Evolutionary conservation across 2,888 invertebrate genomes (phyloP), one percentile per base, ranked within the genome.

Genomic region (Orchestes rusci): DNA sequence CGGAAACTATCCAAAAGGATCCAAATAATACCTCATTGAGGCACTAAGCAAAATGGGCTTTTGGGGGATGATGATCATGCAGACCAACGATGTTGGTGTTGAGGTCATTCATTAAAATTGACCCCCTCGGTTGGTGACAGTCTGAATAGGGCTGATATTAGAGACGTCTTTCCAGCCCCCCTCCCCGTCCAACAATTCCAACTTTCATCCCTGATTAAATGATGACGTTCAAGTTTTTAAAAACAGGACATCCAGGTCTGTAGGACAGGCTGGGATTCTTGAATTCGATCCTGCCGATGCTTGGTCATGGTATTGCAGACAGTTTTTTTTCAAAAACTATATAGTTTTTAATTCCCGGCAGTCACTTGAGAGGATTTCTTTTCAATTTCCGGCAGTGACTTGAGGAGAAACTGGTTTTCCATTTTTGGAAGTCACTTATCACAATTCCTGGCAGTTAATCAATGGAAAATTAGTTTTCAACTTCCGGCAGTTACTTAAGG

Each of bases 21-120:
- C 91, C 60, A 92, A 72, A 67, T 92, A 93, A 62, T 83, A 80
- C 5, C 92, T 75, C 31, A 93, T 66, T 10, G 84, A 80, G 5
- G 86, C 86, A 0, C 85, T 84, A 65, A 93, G 92, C 15, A 93
- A 67, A 16, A 90, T 81, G 0, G 92, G 91, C 59, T 91, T 90
- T 71, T 94, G 94, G 0, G 94, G 94, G 60, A 95, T 94, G 48
- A 94, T 93, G 0, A 58, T 87, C 84, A 64, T 82, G 76, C 3
- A 92, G 71, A 1, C 85, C 85, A 23, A 92, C 74, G 8, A 70
- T 69, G 31, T 74, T 75, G 0, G 79, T 83, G 46, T 84, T 76
- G 0, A 90, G 62, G 7, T 75, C 80, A 61, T 94, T 94, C 43
- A 94, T 85, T 46, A 70, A 65, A 23, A 94, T 79, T 17, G 71